phyloP scores from a whole-genome alignment of 2,113 vertebrate genomes.

The Heteronetta atricapilla region DNA sequence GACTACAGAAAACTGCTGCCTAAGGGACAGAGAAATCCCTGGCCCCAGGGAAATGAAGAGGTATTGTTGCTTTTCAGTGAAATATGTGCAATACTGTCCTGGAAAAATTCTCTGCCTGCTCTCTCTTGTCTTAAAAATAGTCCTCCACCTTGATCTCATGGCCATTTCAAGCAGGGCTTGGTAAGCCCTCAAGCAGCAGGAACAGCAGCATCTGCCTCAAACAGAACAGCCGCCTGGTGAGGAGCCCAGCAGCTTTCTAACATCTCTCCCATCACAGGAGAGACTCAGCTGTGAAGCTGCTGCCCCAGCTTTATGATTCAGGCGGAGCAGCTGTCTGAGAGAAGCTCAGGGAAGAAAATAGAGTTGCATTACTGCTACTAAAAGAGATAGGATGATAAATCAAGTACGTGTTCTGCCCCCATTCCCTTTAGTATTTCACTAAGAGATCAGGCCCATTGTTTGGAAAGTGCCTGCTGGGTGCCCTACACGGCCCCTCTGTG shows the following conservation, averaged over 20 bases:
- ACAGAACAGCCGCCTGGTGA: fast-evolving
- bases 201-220: neutral
- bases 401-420: neutral
- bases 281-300: neutral
- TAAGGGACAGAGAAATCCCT: neutral
- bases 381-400: neutral
- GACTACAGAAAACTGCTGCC: neutral
- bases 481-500: neutral
- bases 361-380: neutral
- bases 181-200: neutral
- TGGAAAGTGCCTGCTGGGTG: constrained; percentile 6
- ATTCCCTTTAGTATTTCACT: neutral
- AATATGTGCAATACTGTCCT: neutral
- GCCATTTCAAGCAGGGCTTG: neutral
- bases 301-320: neutral
- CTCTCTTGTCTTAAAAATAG: neutral
- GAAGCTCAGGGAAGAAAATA: neutral
- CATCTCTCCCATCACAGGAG: neutral
- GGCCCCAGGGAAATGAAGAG: neutral
- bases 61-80: neutral
- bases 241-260: neutral
- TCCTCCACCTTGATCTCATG: neutral
- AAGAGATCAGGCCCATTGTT: neutral
- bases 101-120: neutral
- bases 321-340: neutral